These are phyloP conservation scores for Bombus confusus DNA, from an alignment of 1,140 invertebrate species.

Conservation along the genomic window DNA sequence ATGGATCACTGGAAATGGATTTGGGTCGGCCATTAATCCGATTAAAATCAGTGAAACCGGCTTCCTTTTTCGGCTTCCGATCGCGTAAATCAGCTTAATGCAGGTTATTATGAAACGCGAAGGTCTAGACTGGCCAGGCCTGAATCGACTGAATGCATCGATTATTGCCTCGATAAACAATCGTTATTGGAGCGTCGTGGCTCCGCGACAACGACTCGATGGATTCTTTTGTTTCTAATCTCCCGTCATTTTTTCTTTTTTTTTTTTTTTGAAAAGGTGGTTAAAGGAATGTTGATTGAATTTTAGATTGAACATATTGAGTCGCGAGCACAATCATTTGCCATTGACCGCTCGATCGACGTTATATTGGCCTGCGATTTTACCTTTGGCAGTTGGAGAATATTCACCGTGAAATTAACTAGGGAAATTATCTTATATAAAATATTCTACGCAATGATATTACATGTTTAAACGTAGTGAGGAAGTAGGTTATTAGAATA, in stretches of 20 bases:
- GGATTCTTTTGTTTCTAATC: conserved; percentile 16
- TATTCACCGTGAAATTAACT: not conserved
- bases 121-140: not conserved
- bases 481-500: not conserved
- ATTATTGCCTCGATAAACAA: conserved; percentile 6
- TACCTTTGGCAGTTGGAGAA: too few relatives aligned
- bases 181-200: not conserved
- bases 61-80: conserved; percentile 33
- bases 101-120: conserved; percentile 5
- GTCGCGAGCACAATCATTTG: not conserved
- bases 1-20: conserved; percentile 54
- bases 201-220: not conserved
- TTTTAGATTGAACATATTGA: conserved; percentile 14
- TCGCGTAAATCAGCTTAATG: conserved; percentile 46
- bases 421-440: not conserved
- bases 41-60: conserved; percentile 55
- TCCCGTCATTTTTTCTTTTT: not conserved
- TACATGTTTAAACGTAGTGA: not conserved
- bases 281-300: conserved; percentile 1
- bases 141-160: not conserved
- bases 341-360: not conserved
- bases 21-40: conserved; percentile 57
- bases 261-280: not conserved
- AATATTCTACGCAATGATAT: not conserved
- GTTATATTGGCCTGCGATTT: not conserved